Conservation (phyloP, 2,113 vertebrate genomes). For the Corvus hawaiiensis region DNA sequence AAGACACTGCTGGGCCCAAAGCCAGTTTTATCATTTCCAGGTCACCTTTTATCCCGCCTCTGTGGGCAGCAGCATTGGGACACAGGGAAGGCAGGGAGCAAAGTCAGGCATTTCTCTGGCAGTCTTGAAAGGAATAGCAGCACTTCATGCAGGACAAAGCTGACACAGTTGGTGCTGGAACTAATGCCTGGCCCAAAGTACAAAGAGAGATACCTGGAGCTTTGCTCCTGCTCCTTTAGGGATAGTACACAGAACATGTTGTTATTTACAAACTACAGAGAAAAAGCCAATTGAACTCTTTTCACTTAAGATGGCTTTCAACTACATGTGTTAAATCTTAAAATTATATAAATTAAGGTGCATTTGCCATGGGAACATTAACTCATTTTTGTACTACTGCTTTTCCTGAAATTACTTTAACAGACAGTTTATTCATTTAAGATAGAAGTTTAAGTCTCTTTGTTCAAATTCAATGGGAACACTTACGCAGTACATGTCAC, state of each 20-base stretch:
- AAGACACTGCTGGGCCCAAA: background rate
- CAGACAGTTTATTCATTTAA: background rate
- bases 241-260: background rate
- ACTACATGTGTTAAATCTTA: background rate
- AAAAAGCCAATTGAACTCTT: background rate
- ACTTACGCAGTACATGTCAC: accelerated
- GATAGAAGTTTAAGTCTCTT: background rate
- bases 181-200: accelerated
- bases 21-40: accelerated
- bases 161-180: background rate
- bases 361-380: background rate
- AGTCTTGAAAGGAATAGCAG: background rate
- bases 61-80: background rate
- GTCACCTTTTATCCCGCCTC: background rate
- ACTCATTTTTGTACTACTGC: background rate
- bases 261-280: background rate
- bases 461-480: background rate
- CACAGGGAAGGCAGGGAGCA: background rate
- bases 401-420: background rate
- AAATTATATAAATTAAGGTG: background rate
- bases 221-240: background rate
- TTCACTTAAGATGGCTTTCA: background rate
- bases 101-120: background rate
- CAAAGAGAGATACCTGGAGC: background rate
- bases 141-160: background rate